Evolutionary conservation across 2,113 vertebrate species (phyloP).

Genomic region (Numenius arquata): DNA sequence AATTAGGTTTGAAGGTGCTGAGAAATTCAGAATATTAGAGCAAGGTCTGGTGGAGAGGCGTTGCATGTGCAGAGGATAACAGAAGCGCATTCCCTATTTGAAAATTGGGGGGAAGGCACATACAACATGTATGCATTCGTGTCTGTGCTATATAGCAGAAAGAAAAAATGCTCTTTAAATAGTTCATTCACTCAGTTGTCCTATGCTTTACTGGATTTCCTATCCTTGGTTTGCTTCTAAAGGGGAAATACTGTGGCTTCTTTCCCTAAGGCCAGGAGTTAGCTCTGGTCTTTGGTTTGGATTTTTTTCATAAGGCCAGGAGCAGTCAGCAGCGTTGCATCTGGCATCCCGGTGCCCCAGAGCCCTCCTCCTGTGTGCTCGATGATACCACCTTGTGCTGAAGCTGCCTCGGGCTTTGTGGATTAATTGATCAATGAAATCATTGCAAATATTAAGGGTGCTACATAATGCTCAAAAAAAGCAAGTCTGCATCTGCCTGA

Average conservation of each 20-base stretch:
- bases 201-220: neutral
- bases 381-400: fast-evolving
- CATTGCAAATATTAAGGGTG: neutral
- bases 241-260: neutral
- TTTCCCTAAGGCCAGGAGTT: neutral
- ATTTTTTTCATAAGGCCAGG: neutral
- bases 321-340: neutral
- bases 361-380: fast-evolving
- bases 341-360: neutral
- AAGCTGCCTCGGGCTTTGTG: neutral
- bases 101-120: neutral
- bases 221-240: neutral
- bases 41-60: neutral
- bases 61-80: neutral
- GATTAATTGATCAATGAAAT: neutral
- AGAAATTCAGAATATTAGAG: neutral
- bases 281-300: neutral
- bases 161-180: neutral
- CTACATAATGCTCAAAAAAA: neutral
- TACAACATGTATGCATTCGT: fast-evolving
- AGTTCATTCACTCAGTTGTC: neutral
- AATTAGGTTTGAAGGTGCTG: neutral
- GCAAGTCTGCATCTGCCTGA: neutral
- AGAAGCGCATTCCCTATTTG: neutral
- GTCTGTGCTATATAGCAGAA: neutral